Base-by-base conservation (phyloP, 2,888 invertebrate species). In the Trypoxylon attenuatum region DNA sequence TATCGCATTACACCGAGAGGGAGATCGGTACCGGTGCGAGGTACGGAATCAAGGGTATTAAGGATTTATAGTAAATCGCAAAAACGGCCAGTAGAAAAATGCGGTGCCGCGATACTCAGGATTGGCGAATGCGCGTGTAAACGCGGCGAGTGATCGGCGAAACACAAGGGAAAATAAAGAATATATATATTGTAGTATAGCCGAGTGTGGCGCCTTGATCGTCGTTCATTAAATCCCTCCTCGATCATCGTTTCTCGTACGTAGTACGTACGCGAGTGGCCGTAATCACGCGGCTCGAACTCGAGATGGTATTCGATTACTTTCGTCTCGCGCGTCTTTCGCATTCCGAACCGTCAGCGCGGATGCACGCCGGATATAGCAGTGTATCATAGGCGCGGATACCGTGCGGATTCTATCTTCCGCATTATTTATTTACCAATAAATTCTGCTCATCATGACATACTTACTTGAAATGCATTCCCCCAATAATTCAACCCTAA, bases 281-380 rank as follows among this genome's bases (percentile, higher is more conserved):
- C 55, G 57, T 46, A 54, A 59, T 51, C 54, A 22, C 58, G 52
- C 23, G 49, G 51, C 54, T 41, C 66, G 56, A 72, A 76, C 72
- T 66, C 63, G 73, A 76, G 76, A 76, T 23, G 76, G 73, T 73
- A 73, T 75, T 76, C 76, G 67, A 75, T 76, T 76, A 73, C 74
- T 76, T 76, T 73, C 76, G 65, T 65, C 64, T 57, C 43, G 56
- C 72, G 69, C 66, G 53, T 69, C 69, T 59, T 51, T 75, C 59
- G 65, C 62, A 74, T 73, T 67, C 67, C 67, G 39, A 49, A 18
- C 16, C 59, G 57, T 53, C 53, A 55, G 19, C 29, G 16, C 62
- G 58, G 22, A 23, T 52, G 43, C 29, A 22, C 62, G 45, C 39
- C 25, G 46, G 27, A 46, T 53, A 47, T 8, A 42, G 33, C 27